A percentile compares a stretch with the other conserved stretches of the same genome.
Conservation (phyloP, 2,888 invertebrate genomes). For the Heliconius erato region DNA sequence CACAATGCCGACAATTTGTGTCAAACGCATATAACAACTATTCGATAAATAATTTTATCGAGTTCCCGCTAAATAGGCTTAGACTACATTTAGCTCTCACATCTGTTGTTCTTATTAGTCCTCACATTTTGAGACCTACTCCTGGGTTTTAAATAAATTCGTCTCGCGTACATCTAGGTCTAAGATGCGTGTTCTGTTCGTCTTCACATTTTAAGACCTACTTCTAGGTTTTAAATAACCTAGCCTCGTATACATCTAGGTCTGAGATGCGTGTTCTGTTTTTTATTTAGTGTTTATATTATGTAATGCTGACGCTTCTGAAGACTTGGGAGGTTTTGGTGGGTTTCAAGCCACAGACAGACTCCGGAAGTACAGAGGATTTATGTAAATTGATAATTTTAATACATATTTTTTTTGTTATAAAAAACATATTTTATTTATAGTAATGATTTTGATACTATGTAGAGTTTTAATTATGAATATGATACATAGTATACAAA, state of each 20-base stretch:
- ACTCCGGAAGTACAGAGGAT: slow-evolving; percentile 15
- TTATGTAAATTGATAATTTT: slow-evolving; percentile 30
- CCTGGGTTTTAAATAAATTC: slow-evolving; percentile 26
- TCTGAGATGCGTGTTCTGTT: slow-evolving; percentile 15
- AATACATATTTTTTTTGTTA: neutral
- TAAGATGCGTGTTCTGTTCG: neutral
- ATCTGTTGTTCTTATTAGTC: slow-evolving; percentile 12
- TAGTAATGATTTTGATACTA: too few relatives aligned
- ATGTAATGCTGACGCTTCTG: slow-evolving; percentile 66
- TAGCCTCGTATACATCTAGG: neutral
- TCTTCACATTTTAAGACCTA: slow-evolving; percentile 15
- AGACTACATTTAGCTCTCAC: slow-evolving; percentile 20
- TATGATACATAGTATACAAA: too few relatives aligned
- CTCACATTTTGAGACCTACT: slow-evolving; percentile 15
- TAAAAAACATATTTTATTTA: too few relatives aligned
- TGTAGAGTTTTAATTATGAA: too few relatives aligned
- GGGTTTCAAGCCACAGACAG: slow-evolving; percentile 31
- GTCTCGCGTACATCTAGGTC: slow-evolving; percentile 1
- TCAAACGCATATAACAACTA: slow-evolving; percentile 14
- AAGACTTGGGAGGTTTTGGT: slow-evolving; percentile 67
- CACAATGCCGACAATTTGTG: neutral
- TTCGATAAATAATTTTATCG: slow-evolving; percentile 35
- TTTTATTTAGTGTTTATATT: slow-evolving; percentile 7
- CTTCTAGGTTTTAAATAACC: slow-evolving; percentile 24
- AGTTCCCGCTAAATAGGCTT: slow-evolving; percentile 35